Percentiles rank a stretch among this genome's conserved stretches.
Evolutionary conservation across 2,113 vertebrate species (phyloP).

Genomic region (Brevimyrus niger): DNA sequence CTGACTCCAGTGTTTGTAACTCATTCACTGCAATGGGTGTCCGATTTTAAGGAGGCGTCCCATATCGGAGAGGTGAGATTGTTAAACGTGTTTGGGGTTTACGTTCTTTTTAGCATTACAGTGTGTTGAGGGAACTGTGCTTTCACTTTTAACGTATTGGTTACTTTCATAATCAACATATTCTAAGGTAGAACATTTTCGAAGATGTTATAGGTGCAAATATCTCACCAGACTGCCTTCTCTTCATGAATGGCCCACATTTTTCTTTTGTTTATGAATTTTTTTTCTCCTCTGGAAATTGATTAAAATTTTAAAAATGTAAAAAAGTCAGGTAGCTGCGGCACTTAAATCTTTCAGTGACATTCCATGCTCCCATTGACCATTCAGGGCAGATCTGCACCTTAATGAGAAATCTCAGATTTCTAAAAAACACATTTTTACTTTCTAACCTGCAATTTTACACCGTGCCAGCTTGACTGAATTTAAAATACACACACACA

Average conservation of each 20-base stretch:
- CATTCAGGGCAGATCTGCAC: neutral
- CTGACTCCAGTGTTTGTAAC: neutral
- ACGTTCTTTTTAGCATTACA: neutral
- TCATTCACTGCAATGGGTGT: slow-evolving; percentile 42
- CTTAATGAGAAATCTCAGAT: neutral
- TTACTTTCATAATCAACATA: neutral
- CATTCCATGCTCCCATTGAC: neutral
- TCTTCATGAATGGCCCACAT: neutral
- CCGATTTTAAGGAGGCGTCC: slow-evolving; percentile 55
- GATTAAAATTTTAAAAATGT: neutral
- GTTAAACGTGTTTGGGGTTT: no score
- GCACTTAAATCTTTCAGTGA: neutral
- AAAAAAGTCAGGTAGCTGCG: neutral
- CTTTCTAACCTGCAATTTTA: neutral
- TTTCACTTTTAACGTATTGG: neutral
- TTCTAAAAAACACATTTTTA: neutral
- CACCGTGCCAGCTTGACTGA: neutral
- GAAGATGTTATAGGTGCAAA: neutral
- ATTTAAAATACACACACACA: neutral
- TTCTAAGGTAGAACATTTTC: neutral
- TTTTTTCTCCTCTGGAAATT: neutral
- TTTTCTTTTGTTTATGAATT: neutral
- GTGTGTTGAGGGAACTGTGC: neutral
- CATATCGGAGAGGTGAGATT: slow-evolving; percentile 20
- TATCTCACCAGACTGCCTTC: neutral